Percentiles rank a stretch among this genome's conserved stretches.
These are phyloP conservation scores for Dioctria linearis DNA, from an alignment of 2,888 invertebrate genomes.

Conservation along the genomic window DNA sequence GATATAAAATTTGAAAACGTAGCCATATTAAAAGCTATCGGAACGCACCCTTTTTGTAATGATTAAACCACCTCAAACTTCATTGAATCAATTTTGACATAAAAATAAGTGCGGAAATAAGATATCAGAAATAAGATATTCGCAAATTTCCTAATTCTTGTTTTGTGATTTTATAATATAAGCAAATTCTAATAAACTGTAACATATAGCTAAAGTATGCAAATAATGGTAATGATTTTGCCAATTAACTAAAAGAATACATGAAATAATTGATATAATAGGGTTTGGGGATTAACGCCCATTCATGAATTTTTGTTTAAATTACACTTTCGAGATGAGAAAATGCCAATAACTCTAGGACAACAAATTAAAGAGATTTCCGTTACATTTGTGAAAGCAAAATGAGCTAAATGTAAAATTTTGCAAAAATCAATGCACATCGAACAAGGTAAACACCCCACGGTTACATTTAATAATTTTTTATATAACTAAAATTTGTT, in stretches of 20 bases:
- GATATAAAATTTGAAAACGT: no score
- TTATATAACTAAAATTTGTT: no score
- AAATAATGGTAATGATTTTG: background rate
- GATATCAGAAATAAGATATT: background rate
- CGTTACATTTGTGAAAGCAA: constrained; percentile 19
- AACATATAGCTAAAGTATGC: background rate
- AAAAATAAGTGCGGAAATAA: constrained; percentile 17
- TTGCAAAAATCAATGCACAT: constrained; percentile 2
- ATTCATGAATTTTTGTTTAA: constrained; percentile 22
- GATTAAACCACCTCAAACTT: background rate
- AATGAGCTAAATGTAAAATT: constrained; percentile 4
- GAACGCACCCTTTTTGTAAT: no score
- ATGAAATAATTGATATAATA: background rate
- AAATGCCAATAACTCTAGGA: no score
- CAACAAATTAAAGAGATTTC: background rate
- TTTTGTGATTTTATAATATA: background rate
- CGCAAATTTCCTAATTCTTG: constrained; percentile 42
- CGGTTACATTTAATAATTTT: no score
- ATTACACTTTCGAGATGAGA: background rate
- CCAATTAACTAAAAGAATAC: background rate
- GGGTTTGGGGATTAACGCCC: constrained; percentile 31
- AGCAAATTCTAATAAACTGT: background rate
- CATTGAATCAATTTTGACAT: constrained; percentile 21
- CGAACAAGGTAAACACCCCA: background rate
- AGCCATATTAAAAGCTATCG: no score